These are phyloP conservation scores for Malurus leucopterus DNA, from an alignment of 2,797 vertebrate species.

Conservation along the genomic window DNA sequence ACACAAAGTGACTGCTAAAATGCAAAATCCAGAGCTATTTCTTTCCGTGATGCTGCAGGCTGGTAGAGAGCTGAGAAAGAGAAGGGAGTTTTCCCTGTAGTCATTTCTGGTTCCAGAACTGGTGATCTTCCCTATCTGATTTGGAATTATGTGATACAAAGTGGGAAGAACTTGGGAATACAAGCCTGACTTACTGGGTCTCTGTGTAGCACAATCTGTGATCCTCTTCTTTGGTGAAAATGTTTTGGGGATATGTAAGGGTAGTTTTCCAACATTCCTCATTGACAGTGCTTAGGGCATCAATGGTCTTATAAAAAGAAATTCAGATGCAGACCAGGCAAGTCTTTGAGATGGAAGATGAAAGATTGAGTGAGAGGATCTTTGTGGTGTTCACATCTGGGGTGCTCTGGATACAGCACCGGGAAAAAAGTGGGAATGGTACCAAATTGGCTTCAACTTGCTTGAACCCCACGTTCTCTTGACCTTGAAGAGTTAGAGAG, in stretches of 20 bases:
- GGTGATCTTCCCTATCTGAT: background rate
- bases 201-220: rapidly evolving
- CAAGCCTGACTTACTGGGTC: background rate
- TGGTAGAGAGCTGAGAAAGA: background rate
- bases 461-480: background rate
- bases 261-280: background rate
- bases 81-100: background rate
- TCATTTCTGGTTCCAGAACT: background rate
- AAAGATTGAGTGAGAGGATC: background rate
- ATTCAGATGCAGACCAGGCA: background rate
- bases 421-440: background rate
- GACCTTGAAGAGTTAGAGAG: background rate
- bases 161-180: background rate
- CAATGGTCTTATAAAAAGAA: background rate
- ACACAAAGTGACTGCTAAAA: background rate
- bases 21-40: background rate
- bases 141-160: background rate
- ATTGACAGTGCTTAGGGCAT: background rate
- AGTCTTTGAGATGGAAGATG: background rate
- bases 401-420: background rate
- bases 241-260: background rate
- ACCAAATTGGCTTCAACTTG: background rate
- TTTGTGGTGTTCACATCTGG: background rate
- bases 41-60: rapidly evolving
- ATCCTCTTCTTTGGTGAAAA: background rate